Base-by-base conservation (phyloP, 1,140 invertebrate species). In the Zaprionus ornatus region DNA sequence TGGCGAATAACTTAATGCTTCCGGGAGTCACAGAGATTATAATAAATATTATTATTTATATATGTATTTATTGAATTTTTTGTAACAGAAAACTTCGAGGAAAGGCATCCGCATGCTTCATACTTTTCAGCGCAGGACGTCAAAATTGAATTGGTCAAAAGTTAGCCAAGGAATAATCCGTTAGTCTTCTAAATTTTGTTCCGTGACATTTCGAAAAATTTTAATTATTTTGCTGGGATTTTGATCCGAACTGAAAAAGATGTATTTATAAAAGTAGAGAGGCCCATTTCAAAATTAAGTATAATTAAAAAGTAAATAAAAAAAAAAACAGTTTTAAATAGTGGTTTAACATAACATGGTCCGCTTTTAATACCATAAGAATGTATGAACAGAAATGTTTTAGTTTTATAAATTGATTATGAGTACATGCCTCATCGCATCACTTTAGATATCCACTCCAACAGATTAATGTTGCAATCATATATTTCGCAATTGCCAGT, bases 91-190 rank as follows among this genome's bases (percentile, higher is more conserved):
- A n/a, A 25, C 23, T 25, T 25, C 27, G 10, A 81, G 79, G 74
- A 91, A 80, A 45, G 92, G 76, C 80, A 90, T 83, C 93, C 85
- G 0, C 94, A 91, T 79, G 77, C 93, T 95, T 93, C 86, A 91
- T 95, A 56, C 95, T 95, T 63, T 96, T 96, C 80, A 82, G 81
- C 32, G 81, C 74, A 9, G 81, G 79, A 3, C 74, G 67, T 9
- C 56, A 82, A 15, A 87, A 90, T 71, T 90, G 86, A 42, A 87
- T 90, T 76, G 80, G 82, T 1, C 83, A 87, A 75, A 93, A 93
- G 79, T 93, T 92, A 79, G 93, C 93, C 21, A 86, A 93, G 82
- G 61, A 92, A 88, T 83, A 93, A 85, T 77, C 93, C 27, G 1
- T 25, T 93, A 13, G 83, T 91, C 2, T 91, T 91, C 79, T 62